Conservation (phyloP, 2,113 vertebrate species). For the Petrocephalus microphthalmus region DNA sequence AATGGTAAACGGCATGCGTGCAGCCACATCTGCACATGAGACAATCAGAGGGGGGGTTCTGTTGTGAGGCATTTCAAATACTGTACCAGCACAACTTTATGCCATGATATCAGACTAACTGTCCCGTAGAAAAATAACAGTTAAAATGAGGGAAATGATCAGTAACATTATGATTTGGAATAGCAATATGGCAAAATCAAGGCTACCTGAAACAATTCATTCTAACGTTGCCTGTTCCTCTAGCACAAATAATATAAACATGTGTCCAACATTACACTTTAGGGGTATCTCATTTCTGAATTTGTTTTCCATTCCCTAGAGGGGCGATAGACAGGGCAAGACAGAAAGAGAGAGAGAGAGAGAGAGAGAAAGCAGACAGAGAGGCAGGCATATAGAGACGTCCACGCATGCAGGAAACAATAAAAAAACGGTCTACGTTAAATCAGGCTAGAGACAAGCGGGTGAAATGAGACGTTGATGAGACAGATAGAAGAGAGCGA, state of each 20-base stretch:
- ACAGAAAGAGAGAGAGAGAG: background rate
- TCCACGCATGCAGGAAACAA: constrained; percentile 9
- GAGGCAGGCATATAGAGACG: background rate
- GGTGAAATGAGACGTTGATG: background rate
- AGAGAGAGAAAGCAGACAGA: background rate
- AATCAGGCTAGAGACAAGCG: background rate
- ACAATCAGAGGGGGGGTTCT: background rate
- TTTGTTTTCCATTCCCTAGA: background rate
- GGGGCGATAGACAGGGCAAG: background rate
- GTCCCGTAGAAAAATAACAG: background rate
- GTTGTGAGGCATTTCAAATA: background rate
- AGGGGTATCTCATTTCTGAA: background rate
- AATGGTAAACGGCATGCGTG: constrained; percentile 25
- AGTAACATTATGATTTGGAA: background rate
- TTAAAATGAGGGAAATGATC: background rate
- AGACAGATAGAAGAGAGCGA: background rate
- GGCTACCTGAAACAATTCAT: background rate
- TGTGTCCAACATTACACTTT: background rate
- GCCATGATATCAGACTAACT: constrained; percentile 2
- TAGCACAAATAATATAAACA: constrained; percentile 13
- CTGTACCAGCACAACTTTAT: background rate
- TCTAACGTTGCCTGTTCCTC: background rate
- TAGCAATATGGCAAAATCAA: background rate
- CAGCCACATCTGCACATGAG: constrained; percentile 8
- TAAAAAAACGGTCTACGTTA: background rate